Base-by-base conservation (phyloP, 2,113 vertebrate species). In the Zeus faber region DNA sequence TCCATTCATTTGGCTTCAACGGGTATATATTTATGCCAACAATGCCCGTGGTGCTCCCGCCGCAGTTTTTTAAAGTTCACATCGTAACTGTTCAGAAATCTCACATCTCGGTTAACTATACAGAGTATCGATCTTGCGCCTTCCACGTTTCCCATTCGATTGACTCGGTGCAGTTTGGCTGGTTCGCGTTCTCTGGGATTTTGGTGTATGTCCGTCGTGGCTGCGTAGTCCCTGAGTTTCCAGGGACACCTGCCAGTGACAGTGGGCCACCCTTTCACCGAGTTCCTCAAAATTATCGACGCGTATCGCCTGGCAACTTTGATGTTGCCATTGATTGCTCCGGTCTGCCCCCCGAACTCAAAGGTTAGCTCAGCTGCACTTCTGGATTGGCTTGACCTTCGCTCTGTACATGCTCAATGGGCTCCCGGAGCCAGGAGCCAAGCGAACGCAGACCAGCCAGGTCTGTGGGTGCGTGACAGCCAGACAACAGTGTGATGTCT, bases 371-470 rank as follows among this genome's bases (percentile, higher is more conserved):
- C 65, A 63, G 74, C 75, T 70, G 64, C 70, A 76, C 68, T 80
- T 69, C 72, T 83, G 73, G 77, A 87, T 84, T 83, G 82, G 77
- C 84, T 89, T 80, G 81, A 89, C 87, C 82, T 87, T 87, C 81
- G 62, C 54, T 81, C 70, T 62, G 74, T 72, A 81, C 82, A 80
- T 85, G 80, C 84, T 83, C 82, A 69, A 70, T 85, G 69, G 68
- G 67, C 49, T 72, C 41, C 65, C 66, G 14, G 53, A 76, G 67
- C 80, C 59, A 64, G 60, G 65, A 78, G 72, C 76, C 79, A 87
- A 84, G 65, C 72, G 70, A 43, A 64, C 72, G 46, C 29, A 10
- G 72, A 57, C 62, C 54, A 81, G 81, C 67, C 70, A 79, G 80
- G 75, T 63, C 77, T 25, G 53, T 84, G 76, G 76, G 76, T 84